phyloP scores from a whole-genome alignment of 1,140 invertebrate species.

The Leptinotarsa lineolata region DNA sequence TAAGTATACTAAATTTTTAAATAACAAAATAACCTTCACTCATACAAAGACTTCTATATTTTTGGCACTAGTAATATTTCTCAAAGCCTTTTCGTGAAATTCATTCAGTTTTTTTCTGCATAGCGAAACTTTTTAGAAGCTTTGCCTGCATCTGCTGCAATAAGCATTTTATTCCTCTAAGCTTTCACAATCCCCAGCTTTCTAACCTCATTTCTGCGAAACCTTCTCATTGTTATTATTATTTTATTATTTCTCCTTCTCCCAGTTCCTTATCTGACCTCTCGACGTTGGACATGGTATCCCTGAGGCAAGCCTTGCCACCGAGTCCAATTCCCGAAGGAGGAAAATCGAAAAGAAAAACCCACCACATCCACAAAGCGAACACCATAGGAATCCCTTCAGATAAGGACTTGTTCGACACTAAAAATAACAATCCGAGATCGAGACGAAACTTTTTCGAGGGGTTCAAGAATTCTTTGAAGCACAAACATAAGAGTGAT shows the following conservation, averaged over 20 bases:
- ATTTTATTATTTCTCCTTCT: conserved; percentile 37
- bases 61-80: too few relatives aligned
- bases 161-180: not conserved
- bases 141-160: not conserved
- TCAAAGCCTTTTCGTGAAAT: too few relatives aligned
- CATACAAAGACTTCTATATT: too few relatives aligned
- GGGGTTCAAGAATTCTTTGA: conserved; percentile 49
- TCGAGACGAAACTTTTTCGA: conserved; percentile 47
- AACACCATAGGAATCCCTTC: conserved; percentile 64
- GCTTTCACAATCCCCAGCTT: not conserved
- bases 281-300: conserved; percentile 42
- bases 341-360: conserved; percentile 47
- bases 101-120: too few relatives aligned
- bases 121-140: not conserved
- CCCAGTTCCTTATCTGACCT: conserved; percentile 41
- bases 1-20: too few relatives aligned
- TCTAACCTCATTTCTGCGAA: not conserved
- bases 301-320: conserved; percentile 45
- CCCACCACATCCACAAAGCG: conserved; percentile 59
- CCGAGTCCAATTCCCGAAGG: conserved; percentile 35
- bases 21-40: too few relatives aligned
- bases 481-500: conserved; percentile 53
- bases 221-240: conserved; percentile 43
- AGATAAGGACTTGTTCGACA: conserved; percentile 49
- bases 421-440: conserved; percentile 39